Conservation (phyloP, 2,888 invertebrate genomes). For the Pedicia rivosa region DNA sequence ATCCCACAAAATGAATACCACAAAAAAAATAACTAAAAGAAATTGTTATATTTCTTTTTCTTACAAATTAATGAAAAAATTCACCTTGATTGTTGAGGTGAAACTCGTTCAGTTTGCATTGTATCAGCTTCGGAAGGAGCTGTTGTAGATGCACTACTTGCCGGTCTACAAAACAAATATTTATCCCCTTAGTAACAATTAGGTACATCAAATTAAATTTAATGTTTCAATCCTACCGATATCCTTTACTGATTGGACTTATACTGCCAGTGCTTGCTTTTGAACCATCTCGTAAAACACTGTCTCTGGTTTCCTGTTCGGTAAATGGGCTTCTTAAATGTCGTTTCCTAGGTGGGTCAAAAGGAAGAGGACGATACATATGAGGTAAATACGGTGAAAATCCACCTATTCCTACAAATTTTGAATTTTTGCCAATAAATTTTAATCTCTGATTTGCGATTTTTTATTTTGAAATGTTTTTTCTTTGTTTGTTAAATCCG, state of each 20-base stretch:
- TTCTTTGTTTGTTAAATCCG: too few species aligned
- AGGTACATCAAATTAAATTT: neutral
- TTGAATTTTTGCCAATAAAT: conserved; percentile 5
- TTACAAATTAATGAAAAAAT: conserved; percentile 2
- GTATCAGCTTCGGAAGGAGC: conserved; percentile 32
- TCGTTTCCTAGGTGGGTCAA: conserved; percentile 36
- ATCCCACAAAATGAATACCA: too few species aligned
- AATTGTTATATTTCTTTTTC: neutral
- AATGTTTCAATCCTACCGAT: conserved; percentile 12
- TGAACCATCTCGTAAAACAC: conserved; percentile 45
- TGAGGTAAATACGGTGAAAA: conserved; percentile 28
- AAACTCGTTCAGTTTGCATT: conserved; percentile 30
- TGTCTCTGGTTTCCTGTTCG: conserved; percentile 38
- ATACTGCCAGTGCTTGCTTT: conserved; percentile 32
- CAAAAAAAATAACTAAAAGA: neutral
- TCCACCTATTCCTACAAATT: conserved; percentile 16
- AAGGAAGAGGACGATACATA: conserved; percentile 29
- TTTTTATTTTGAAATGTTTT: conserved; percentile 1
- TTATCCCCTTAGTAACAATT: neutral
- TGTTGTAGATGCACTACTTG: conserved; percentile 31
- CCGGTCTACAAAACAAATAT: conserved; percentile 18
- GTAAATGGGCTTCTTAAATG: conserved; percentile 36
- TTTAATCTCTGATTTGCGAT: conserved; percentile 2
- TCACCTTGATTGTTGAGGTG: conserved; percentile 31
- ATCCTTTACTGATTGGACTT: conserved; percentile 31